Evolutionary conservation across 1,140 invertebrate genomes (phyloP), one percentile per base, ranked within the genome.

Genomic region (Condylostylus longicornis): DNA sequence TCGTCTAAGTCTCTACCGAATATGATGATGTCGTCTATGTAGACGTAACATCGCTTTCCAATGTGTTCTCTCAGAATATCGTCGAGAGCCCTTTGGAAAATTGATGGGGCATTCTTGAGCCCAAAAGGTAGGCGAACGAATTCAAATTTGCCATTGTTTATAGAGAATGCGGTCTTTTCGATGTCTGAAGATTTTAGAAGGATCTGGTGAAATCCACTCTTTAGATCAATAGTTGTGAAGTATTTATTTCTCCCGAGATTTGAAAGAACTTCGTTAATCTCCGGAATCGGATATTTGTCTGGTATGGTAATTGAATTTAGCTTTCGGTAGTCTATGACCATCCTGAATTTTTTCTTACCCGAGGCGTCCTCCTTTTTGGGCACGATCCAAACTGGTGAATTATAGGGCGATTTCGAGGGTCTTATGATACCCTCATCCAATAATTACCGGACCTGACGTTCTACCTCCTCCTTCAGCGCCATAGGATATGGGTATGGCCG

Each of bases 121-220:
- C 57, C 61, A 37, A 65, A 63, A 7, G 53, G 52, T 44, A 65
- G 51, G 25, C 51, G 34, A 5, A 35, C 33, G 39, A 49, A 65
- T 41, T 63, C 45, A 40, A 51, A 65, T 37, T 59, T 56, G 12
- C 58, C 61, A 15, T 47, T 43, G 18, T 49, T 46, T 5, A 54
- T 58, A 25, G 48, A 54, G 37, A 62, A 62, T 1, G 54, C 58
- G 1, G 61, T 62, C 32, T 63, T 56, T 23, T 46, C 51, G 35
- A 54, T 50, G 5, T 56, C 51, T 25, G 48, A 29, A 33, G 43
- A 30, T 28, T 53, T 43, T 4, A 63, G 43, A 6, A 41, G 41
- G 1, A 63, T 45, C 46, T 72, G 68, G 43, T 63, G 65, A 43
- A 63, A 71, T 6, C 68, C 69, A 23, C 44, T 49, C 3, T 47